Evolutionary conservation across 2,888 invertebrate genomes (phyloP).

Genomic region (Sphinx pinastri): DNA sequence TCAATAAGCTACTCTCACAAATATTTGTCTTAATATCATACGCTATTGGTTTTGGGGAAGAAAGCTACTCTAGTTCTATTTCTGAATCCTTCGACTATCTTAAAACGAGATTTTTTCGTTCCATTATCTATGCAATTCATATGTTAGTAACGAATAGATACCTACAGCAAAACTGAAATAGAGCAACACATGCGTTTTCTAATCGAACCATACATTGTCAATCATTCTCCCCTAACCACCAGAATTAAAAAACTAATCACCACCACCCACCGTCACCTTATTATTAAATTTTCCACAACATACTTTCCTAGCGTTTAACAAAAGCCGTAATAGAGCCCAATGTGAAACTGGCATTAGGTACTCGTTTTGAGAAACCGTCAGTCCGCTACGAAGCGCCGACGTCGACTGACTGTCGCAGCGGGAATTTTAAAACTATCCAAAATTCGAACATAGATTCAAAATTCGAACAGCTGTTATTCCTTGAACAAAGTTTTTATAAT

Average conservation of each 20-base stretch:
- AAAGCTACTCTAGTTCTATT: too few species aligned
- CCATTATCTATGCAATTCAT: neutral
- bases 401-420: constrained; percentile 45
- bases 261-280: constrained; percentile 36
- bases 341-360: constrained; percentile 55
- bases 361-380: constrained; percentile 69
- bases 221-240: neutral
- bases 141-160: too few species aligned
- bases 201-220: constrained; percentile 12
- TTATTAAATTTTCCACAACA: constrained; percentile 64
- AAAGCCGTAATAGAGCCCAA: constrained; percentile 49
- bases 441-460: constrained; percentile 42
- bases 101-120: too few species aligned
- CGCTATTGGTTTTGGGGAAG: too few species aligned
- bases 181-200: constrained; percentile 5
- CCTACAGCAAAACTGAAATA: neutral
- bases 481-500: constrained; percentile 20
- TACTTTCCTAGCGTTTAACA: constrained; percentile 60
- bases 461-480: constrained; percentile 39
- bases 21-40: too few species aligned
- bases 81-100: too few species aligned
- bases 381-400: constrained; percentile 55
- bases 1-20: too few species aligned
- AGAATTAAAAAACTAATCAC: constrained; percentile 39
- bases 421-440: constrained; percentile 32